Evolutionary conservation across 2,888 invertebrate genomes (phyloP), one percentile per base, ranked within the genome.

Genomic region (Scelioninae gen. 1): DNA sequence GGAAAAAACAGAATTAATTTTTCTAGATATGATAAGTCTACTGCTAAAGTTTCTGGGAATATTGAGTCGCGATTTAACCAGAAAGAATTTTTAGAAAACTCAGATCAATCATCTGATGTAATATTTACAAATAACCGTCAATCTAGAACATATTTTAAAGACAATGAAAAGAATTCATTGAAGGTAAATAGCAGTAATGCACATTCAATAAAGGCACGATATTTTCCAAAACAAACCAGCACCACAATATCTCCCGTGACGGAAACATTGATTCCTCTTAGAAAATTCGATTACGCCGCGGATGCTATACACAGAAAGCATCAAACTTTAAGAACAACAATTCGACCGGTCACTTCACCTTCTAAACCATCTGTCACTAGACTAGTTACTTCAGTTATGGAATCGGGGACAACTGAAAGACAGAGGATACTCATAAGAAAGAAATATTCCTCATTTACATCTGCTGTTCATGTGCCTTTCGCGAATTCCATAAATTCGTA

Each of bases 391-490:
- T 93, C 93, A 3, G 91, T 93, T 15, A 91, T 92, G 15, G 93
- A 93, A 85, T 92, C 92, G 3, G 93, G 91, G 0, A 93, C 93
- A 0, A 93, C 93, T 1, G 93, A 93, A 82, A 89, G 93, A 56
- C 93, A 93, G 81, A 92, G 90, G 81, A 93, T 93, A 66, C 90
- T 92, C 7, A 91, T 93, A 32, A 90, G 90, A 79, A 92, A 91
- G 8, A 92, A 92, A 77, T 92, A 91, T 65, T 92, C 92, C 3
- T 91, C 91, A 16, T 62, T 90, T 29, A 90, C 91, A 0, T 90
- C 91, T 6, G 89, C 88, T 3, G 88, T 89, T 40, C 90, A 89
- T 63, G 89, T 92, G 23, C 91, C 92, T 0, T 71, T 71, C 15
- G 71, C 16, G 13, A 65, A 81, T 47, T 7, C 23, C 3, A 34